These are phyloP conservation scores for Tilapia sparmanii DNA, from an alignment of 2,113 vertebrate genomes.

Conservation along the genomic window DNA sequence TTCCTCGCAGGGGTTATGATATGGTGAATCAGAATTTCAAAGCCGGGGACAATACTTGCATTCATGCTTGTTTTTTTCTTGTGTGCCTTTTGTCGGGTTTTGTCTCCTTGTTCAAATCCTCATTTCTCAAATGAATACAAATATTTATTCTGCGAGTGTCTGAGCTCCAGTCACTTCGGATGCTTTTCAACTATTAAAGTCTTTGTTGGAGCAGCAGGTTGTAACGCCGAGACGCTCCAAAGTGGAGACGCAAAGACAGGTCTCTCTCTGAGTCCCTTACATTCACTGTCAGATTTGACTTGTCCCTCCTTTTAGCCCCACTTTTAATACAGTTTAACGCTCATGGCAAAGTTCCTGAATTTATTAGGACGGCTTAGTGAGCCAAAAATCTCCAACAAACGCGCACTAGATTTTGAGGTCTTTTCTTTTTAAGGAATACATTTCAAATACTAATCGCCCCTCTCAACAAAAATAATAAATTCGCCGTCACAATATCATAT, in stretches of 20 bases:
- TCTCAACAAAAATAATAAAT: neutral
- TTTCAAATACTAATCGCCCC: neutral
- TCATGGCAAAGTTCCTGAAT: neutral
- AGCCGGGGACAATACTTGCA: conserved; percentile 86
- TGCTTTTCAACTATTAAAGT: conserved; percentile 83
- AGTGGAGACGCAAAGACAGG: conserved; percentile 38
- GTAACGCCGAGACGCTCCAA: conserved; percentile 79
- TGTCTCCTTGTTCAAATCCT: conserved; percentile 70
- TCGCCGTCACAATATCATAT: neutral
- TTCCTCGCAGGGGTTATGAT: conserved; percentile 99
- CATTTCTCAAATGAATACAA: conserved; percentile 86
- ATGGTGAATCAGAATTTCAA: conserved; percentile 98
- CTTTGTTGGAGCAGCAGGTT: conserved; percentile 90
- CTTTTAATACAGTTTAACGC: neutral
- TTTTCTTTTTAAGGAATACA: neutral
- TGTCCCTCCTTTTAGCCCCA: neutral
- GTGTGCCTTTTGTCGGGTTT: conserved; percentile 59
- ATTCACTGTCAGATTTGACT: neutral
- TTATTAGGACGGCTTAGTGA: neutral
- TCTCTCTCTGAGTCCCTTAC: neutral
- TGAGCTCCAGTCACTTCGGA: conserved; percentile 81
- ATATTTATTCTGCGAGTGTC: conserved; percentile 87
- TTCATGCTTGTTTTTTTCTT: conserved; percentile 77
- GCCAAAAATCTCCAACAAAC: neutral
- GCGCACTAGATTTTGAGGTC: neutral